Evolutionary conservation across 2,888 invertebrate genomes (phyloP).

Genomic region (Eilema sororculum): DNA sequence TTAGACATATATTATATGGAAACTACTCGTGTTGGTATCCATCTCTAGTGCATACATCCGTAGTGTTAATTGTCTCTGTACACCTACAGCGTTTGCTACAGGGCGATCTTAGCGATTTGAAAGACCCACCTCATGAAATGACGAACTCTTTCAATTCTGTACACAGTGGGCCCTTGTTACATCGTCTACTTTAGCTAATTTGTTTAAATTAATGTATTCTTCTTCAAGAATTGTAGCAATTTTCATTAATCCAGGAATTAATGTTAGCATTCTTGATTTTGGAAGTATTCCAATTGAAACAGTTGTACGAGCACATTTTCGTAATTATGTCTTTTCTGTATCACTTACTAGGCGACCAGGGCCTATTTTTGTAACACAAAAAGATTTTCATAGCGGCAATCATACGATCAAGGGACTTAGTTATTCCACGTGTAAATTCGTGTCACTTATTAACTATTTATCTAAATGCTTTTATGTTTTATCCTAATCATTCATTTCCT

Average conservation of each 20-base stretch:
- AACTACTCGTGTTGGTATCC: too few relatives aligned
- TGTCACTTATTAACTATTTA: neutral
- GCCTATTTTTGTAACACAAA: constrained; percentile 75
- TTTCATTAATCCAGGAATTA: constrained; percentile 81
- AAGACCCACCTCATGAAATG: neutral
- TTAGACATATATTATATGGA: neutral
- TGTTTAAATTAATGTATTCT: constrained; percentile 55
- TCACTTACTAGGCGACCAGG: constrained; percentile 69
- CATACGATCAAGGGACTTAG: constrained; percentile 47
- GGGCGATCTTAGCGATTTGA: too few relatives aligned
- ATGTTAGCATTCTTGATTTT: constrained; percentile 76
- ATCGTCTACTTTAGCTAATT: constrained; percentile 42
- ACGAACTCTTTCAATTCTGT: neutral
- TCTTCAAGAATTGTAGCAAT: constrained; percentile 57
- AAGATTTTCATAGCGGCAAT: constrained; percentile 41
- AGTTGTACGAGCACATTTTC: constrained; percentile 74
- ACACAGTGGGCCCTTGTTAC: neutral
- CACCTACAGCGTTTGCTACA: too few relatives aligned
- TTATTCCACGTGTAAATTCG: constrained; percentile 24
- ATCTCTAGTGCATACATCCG: too few relatives aligned
- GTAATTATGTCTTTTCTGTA: constrained; percentile 79
- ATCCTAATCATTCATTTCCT: neutral
- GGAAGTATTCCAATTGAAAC: constrained; percentile 82
- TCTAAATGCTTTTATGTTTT: neutral
- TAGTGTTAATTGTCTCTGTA: too few relatives aligned